Evolutionary conservation across 2,113 vertebrate species (phyloP).

Genomic region (Urocynchramus pylzowi): DNA sequence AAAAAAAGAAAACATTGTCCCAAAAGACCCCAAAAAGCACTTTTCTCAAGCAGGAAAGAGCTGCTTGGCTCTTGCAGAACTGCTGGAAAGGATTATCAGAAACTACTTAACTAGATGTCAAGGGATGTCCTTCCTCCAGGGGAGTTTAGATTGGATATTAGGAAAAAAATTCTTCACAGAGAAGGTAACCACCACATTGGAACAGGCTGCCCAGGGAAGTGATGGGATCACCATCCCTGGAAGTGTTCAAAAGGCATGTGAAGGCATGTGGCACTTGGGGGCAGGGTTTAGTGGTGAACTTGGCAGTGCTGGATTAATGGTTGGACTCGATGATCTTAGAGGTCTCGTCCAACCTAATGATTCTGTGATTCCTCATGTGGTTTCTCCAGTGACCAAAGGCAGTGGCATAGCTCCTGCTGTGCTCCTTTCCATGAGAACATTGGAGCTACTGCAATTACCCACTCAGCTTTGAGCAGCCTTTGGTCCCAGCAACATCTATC

Average conservation of each 20-base stretch:
- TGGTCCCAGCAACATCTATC: not conserved
- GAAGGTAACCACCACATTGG: not conserved
- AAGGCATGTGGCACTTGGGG: not conserved
- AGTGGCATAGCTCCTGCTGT: not conserved
- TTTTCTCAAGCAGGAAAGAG: not conserved
- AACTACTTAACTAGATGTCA: not conserved
- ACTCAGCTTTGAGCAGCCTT: not conserved
- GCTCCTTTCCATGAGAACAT: fast-evolving
- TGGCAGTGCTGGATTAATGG: not conserved
- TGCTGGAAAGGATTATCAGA: not conserved
- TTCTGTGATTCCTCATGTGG: not conserved
- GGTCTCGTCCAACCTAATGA: not conserved
- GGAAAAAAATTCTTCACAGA: not conserved
- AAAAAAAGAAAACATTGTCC: not conserved
- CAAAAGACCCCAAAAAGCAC: not conserved
- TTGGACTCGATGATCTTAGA: not conserved
- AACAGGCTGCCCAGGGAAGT: not conserved
- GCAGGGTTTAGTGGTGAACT: not conserved
- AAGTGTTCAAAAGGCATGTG: not conserved
- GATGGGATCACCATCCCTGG: not conserved
- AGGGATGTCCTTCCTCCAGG: not conserved
- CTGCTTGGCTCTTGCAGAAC: not conserved
- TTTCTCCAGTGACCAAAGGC: not conserved
- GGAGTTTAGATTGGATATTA: not conserved
- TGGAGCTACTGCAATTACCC: fast-evolving